Conservation (phyloP, 2,888 invertebrate genomes). For the Pristionchus exspectatus region DNA sequence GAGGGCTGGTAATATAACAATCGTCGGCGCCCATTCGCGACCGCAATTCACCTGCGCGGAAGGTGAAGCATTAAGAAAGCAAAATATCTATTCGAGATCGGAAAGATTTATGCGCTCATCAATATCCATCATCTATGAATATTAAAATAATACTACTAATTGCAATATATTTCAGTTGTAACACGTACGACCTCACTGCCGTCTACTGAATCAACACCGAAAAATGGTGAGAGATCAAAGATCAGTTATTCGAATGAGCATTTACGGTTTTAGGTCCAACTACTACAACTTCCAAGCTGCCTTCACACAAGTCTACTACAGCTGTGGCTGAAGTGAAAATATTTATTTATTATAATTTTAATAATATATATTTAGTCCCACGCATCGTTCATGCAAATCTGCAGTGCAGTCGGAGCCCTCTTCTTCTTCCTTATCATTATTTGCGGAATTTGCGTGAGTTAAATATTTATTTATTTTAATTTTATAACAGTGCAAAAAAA, state of each 20-base stretch:
- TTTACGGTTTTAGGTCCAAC: not conserved
- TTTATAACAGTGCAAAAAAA: not conserved
- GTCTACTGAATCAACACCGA: not conserved
- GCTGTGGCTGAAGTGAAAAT: too few species aligned
- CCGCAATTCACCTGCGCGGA: not conserved
- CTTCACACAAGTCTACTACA: too few species aligned
- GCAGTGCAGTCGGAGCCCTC: too few species aligned
- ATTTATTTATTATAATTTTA: too few species aligned
- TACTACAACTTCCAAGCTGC: too few species aligned
- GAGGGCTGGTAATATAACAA: not conserved
- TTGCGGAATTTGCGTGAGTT: too few species aligned
- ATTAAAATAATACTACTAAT: not conserved
- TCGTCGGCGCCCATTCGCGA: not conserved
- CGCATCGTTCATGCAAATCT: too few species aligned
- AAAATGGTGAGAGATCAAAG: not conserved
- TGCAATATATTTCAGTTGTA: not conserved
- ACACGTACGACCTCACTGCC: not conserved
- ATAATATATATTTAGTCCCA: too few species aligned
- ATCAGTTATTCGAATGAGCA: not conserved
- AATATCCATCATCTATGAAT: too few species aligned
- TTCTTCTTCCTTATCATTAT: too few species aligned
- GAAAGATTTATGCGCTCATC: too few species aligned
- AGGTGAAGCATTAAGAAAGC: not conserved
- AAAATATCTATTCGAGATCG: not conserved
- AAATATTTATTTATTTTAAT: too few species aligned